Percentiles rank a stretch among this genome's conserved stretches.
Evolutionary conservation across 2,888 invertebrate species (phyloP).

Genomic region (Trichopria drosophilae): DNA sequence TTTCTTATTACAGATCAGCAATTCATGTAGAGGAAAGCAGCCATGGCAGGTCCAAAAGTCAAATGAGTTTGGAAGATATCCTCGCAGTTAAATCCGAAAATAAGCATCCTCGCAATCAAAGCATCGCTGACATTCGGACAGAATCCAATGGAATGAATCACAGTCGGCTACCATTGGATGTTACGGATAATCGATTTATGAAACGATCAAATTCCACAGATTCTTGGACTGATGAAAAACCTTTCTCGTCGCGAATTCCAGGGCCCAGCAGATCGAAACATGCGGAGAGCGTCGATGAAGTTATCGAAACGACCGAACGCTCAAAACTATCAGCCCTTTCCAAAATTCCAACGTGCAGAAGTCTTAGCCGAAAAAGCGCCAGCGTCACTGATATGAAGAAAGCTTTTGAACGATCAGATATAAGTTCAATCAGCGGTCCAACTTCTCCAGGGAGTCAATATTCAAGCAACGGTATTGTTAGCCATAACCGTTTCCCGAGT

Average conservation of each 20-base stretch:
- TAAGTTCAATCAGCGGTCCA: conserved; percentile 8
- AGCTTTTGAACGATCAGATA: conserved; percentile 62
- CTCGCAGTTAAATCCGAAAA: conserved; percentile 43
- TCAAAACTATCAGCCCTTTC: conserved; percentile 30
- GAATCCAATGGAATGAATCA: conserved; percentile 13
- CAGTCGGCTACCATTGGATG: conserved; percentile 1
- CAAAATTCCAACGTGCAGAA: conserved; percentile 47
- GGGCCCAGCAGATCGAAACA: conserved; percentile 38
- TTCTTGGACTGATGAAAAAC: conserved; percentile 40
- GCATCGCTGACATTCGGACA: conserved; percentile 10
- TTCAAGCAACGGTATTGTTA: no score
- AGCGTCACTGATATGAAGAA: conserved; percentile 65
- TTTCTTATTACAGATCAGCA: conserved; percentile 40
- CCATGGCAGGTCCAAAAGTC: conserved; percentile 45
- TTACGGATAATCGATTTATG: conserved; percentile 5
- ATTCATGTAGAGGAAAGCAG: conserved; percentile 49
- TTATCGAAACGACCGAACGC: not conserved
- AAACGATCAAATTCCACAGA: conserved; percentile 34
- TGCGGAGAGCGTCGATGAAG: conserved; percentile 36
- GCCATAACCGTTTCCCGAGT: conserved; percentile 62
- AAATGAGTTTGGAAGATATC: conserved; percentile 53
- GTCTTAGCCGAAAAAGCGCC: conserved; percentile 51
- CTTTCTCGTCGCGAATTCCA: conserved; percentile 46
- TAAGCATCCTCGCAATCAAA: conserved; percentile 34
- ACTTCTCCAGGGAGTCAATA: conserved; percentile 12